These are phyloP conservation scores for Euplagia quadripunctaria DNA, from an alignment of 2,888 invertebrate genomes.

Conservation along the genomic window DNA sequence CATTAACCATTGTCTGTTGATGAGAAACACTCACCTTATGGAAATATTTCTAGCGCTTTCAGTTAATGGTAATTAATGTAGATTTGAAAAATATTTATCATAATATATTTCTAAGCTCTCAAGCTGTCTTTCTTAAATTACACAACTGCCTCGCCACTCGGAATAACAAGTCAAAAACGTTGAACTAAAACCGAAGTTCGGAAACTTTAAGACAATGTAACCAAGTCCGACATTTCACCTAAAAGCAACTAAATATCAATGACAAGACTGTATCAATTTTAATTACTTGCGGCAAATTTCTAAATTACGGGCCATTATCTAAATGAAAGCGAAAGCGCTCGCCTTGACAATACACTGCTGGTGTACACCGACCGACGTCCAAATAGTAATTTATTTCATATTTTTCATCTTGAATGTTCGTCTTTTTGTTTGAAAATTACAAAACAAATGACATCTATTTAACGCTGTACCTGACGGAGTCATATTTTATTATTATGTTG, in stretches of 20 bases:
- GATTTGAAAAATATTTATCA: constrained; percentile 17
- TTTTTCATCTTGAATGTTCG: constrained; percentile 37
- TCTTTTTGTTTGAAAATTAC: constrained; percentile 50
- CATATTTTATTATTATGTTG: constrained; percentile 43
- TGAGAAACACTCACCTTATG: constrained; percentile 43
- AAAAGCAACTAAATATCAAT: constrained; percentile 63
- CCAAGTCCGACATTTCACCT: constrained; percentile 36
- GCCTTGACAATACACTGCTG: constrained; percentile 36
- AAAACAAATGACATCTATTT: constrained; percentile 53
- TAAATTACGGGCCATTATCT: constrained; percentile 71
- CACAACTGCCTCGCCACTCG: not conserved
- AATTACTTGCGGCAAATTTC: constrained; percentile 72
- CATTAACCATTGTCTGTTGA: constrained; percentile 66
- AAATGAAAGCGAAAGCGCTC: constrained; percentile 68
- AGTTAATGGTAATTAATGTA: constrained; percentile 39
- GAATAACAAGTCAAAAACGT: constrained; percentile 41
- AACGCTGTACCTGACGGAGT: constrained; percentile 41
- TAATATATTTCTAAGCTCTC: constrained; percentile 11
- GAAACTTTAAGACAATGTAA: constrained; percentile 35
- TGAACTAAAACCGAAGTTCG: constrained; percentile 28
- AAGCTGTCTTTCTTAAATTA: too few species aligned
- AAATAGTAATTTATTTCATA: constrained; percentile 52
- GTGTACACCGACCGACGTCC: constrained; percentile 13
- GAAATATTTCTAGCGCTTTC: constrained; percentile 14
- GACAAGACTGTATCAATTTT: constrained; percentile 70